A percentile compares a stretch with the other conserved stretches of the same genome.
Evolutionary conservation across 2,888 invertebrate genomes (phyloP).

Genomic region (Dicyrtoma fusca): DNA sequence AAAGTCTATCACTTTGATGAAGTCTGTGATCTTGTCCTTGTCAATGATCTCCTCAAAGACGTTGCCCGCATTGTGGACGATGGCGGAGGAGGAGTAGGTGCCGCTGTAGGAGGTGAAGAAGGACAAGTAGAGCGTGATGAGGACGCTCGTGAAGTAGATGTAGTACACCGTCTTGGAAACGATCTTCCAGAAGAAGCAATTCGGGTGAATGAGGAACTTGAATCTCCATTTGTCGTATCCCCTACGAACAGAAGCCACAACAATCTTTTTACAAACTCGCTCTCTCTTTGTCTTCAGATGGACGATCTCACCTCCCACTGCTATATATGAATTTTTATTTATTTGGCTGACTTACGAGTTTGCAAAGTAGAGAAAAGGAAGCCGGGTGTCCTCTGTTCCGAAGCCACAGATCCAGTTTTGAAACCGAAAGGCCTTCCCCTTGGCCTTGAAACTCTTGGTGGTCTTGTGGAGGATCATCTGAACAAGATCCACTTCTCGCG

Average conservation of each 20-base stretch:
- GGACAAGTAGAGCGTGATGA: neutral
- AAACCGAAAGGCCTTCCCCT: neutral
- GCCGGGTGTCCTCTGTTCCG: conserved; percentile 42
- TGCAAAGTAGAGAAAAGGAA: conserved; percentile 48
- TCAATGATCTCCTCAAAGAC: neutral
- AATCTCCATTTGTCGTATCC: neutral
- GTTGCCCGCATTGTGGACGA: neutral
- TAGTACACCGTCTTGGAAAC: conserved; percentile 14
- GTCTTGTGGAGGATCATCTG: neutral
- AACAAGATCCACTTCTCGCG: conserved; percentile 3
- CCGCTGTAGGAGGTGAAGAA: neutral
- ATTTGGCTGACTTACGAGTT: conserved; percentile 9
- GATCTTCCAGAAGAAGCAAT: conserved; percentile 39
- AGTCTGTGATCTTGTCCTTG: neutral
- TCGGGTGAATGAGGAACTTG: conserved; percentile 47
- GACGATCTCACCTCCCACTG: too few species aligned
- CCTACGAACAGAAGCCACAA: neutral
- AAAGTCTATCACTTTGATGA: neutral
- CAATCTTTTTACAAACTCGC: too few species aligned
- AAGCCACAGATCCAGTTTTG: conserved; percentile 17
- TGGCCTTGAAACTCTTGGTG: neutral
- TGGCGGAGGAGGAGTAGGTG: neutral
- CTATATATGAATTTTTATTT: conserved; percentile 14
- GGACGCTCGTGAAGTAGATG: conserved; percentile 6
- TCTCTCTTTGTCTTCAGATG: too few species aligned